Evolutionary conservation across 2,113 vertebrate genomes (phyloP), one percentile per base, ranked within the genome.

Genomic region (Carollia perspicillata): DNA sequence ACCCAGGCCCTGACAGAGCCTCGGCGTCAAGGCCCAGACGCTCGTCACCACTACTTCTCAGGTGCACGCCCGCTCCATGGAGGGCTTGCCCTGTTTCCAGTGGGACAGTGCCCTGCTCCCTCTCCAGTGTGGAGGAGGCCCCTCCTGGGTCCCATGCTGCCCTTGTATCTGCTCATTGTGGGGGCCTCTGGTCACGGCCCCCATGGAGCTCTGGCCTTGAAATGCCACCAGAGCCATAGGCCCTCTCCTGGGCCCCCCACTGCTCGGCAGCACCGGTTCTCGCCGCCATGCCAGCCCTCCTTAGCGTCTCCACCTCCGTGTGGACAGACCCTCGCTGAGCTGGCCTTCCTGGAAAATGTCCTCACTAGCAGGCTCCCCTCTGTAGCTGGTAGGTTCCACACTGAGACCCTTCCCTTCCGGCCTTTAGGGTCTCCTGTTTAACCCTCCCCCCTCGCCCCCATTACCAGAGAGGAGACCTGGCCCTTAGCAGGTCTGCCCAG

Each of bases 151-250:
- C 65, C 20, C n/a, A 5, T 0, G 8, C 60, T 6, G 17, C 14
- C 44, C 58, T 44, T 16, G 30, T 4, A 18, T 10, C 30, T 26
- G 47, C 60, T 89, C 35, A 35, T n/a, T 79, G 11, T 28, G 14
- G 4, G 12, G 28, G n/a, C 28, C 71, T 35, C n/a, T 44, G 33
- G 33, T 58, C 80, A 33, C 0, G 8, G 71, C 37, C 30, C 30
- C 47, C 1, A 5, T 7, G 10, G 44, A 90, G 68, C n/a, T 79
- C 79, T 44, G 12, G 22, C 87, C 33, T 58, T 84, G 84, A 95
- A 83, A 80, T 81, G 84, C 75, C 90, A n/a, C 37, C 4, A 28
- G 22, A 42, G 37, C 65, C 88, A 40, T 90, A 90, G 53, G 49
- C 53, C 90, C 72, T 51, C n/a, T 63, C 44, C 72, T 72, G 63